phyloP scores from a whole-genome alignment of 2,797 vertebrate species.

The Pipistrellus kuhlii region DNA sequence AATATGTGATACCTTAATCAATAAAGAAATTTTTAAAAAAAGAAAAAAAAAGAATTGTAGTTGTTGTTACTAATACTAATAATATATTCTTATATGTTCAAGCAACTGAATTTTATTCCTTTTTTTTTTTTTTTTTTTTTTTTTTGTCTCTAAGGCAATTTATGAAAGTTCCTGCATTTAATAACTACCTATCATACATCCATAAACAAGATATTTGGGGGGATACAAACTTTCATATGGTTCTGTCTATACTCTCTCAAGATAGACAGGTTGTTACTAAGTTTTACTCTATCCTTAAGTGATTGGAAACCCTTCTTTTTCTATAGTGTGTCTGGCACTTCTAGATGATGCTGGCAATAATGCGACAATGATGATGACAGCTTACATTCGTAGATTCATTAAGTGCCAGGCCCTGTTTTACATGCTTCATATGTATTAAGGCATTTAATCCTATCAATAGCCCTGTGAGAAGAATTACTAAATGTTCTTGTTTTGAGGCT shows the following conservation, averaged over 20 bases:
- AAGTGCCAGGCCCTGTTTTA: neutral
- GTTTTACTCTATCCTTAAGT: neutral
- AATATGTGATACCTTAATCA: no score
- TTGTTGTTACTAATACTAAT: conserved; percentile 31
- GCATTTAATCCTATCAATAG: neutral
- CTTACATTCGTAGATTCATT: neutral
- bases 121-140: neutral
- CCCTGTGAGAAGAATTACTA: neutral
- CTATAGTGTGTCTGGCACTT: neutral
- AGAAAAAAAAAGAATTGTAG: neutral
- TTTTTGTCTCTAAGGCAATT: neutral
- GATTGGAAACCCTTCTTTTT: neutral
- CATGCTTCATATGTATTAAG: neutral
- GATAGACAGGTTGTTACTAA: neutral
- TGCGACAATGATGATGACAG: neutral
- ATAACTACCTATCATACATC: neutral
- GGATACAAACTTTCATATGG: neutral
- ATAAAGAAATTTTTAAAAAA: no score
- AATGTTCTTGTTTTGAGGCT: neutral
- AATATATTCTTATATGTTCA: neutral
- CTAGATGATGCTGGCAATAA: neutral
- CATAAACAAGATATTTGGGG: neutral
- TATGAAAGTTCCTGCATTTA: neutral
- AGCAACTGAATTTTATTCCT: conserved; percentile 39
- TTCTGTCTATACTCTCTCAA: neutral